Conservation (phyloP, 2,113 vertebrate genomes). For the Scalopus aquaticus region DNA sequence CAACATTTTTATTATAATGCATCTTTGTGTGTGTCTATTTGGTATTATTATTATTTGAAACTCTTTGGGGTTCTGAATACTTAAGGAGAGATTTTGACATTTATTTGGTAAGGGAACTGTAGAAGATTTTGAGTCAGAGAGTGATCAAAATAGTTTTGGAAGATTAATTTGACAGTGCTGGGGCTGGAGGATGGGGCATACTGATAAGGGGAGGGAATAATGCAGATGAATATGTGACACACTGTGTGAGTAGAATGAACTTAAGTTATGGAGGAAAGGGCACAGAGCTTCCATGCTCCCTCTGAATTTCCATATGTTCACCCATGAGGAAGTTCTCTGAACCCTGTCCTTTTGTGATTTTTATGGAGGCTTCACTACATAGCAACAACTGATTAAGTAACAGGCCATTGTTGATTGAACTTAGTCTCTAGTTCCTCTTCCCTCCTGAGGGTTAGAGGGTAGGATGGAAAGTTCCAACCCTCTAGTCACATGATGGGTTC, state of each 20-base stretch:
- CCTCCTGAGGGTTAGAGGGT: neutral
- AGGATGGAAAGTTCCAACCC: neutral
- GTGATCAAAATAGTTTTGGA: neutral
- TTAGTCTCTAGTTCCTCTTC: neutral
- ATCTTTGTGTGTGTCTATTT: no score
- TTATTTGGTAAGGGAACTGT: neutral
- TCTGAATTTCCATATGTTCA: neutral
- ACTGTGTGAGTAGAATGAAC: neutral
- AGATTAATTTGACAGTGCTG: neutral
- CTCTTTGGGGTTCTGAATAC: no score
- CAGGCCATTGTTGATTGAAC: neutral
- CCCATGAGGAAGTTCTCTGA: neutral
- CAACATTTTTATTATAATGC: no score
- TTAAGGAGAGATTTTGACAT: neutral
- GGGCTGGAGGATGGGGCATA: neutral
- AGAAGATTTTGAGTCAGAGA: neutral
- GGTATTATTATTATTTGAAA: no score
- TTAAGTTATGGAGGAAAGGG: neutral
- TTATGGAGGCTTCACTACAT: neutral
- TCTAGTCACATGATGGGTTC: neutral
- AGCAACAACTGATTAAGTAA: neutral
- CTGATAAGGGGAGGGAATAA: neutral
- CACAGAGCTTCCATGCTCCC: accelerated
- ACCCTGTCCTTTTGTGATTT: neutral
- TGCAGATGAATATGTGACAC: neutral